Evolutionary conservation across 2,113 vertebrate species (phyloP).

Genomic region (Toxostoma redivivum): DNA sequence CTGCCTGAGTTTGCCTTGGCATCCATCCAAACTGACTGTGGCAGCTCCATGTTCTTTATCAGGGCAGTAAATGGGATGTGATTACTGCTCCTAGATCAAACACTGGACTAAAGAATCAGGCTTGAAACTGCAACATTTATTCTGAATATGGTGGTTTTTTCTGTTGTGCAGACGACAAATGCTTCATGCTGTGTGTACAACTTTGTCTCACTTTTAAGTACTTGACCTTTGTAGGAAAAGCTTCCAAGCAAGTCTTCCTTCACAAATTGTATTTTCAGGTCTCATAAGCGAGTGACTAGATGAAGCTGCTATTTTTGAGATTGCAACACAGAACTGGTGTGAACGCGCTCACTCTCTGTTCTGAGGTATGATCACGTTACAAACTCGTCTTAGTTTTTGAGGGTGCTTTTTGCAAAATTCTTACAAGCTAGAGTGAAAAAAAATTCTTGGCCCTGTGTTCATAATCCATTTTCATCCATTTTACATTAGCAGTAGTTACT

Average conservation of each 20-base stretch:
- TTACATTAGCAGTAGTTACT: background rate
- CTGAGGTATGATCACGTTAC: background rate
- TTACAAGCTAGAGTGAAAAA: background rate
- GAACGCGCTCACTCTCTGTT: background rate
- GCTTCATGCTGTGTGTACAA: background rate
- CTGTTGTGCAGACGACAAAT: background rate
- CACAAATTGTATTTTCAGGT: background rate
- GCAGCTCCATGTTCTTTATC: constrained; percentile 18
- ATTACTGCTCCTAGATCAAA: constrained; percentile 24
- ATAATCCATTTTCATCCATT: background rate
- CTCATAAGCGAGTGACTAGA: background rate
- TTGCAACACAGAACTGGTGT: background rate
- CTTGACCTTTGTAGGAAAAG: background rate
- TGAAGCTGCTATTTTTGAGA: background rate
- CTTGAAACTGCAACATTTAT: background rate
- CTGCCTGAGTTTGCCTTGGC: constrained; percentile 35
- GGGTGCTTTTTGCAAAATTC: background rate
- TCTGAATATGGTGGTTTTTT: background rate
- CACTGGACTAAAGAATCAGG: background rate
- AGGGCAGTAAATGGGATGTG: background rate
- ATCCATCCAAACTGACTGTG: background rate
- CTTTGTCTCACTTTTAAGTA: background rate
- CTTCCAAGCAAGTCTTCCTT: background rate
- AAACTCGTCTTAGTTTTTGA: background rate
- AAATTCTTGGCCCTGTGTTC: background rate